Evolutionary conservation across 2,797 vertebrate genomes (phyloP), one percentile per base, ranked within the genome.

Genomic region (Danio aesculapii): DNA sequence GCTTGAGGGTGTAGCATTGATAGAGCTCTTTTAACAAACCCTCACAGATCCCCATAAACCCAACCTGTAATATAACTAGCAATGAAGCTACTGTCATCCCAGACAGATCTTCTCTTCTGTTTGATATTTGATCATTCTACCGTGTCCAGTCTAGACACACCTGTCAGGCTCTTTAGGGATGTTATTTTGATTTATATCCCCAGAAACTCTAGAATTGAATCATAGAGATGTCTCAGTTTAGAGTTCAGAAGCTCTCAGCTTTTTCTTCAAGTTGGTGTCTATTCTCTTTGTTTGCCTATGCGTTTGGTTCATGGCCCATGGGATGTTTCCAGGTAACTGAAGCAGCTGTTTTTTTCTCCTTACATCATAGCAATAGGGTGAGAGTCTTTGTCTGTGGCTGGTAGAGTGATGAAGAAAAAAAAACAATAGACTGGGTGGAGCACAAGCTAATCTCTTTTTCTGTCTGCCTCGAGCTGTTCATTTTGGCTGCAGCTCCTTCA

Each of bases 291-390:
- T 77, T 66, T 83, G 84, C n/a, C 6, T 78, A 81, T 63, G 63
- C 16, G 47, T 63, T 41, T 17, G 49, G 49, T 62, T 30, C 12
- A 6, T 64, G 64, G 67, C 83, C 67, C 55, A 55, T 76, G 76
- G 83, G 81, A 83, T 41, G 88, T 91, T 90, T 89, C 89, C 83
- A 91, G 86, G 89, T 88, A 90, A 87, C 84, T 68, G 88, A 82
- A 88, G 89, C 88, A 86, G 88, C 88, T 87, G 87, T 77, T 86
- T 87, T 77, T 67, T 89, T 84, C 72, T 87, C 87, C 88, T 93
- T 91, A 92, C 89, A 86, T 93, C 91, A 93, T 78, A 82, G 86
- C 75, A 80, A 77, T 81, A 74, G 84, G 77, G 77, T 81, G 67
- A 50, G 75, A 75, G 77, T 79, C 80, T 90, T 87, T 89, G 83